Base-by-base conservation (phyloP, 2,888 invertebrate genomes). In the Eupithecia subfuscata region DNA sequence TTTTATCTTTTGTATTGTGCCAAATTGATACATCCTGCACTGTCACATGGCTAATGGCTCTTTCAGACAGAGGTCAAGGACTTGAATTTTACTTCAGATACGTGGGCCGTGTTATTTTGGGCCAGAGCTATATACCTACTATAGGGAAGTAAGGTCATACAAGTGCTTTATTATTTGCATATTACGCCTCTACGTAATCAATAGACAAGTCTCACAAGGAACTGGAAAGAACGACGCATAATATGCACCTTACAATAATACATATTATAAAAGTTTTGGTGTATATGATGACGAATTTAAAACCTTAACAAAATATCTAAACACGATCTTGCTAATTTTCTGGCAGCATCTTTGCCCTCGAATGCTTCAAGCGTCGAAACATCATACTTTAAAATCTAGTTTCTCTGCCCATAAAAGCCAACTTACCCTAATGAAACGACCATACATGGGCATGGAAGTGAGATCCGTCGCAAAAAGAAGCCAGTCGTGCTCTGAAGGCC, bases 401-500 rank as follows among this genome's bases (percentile, higher is more conserved):
- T 78, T 78, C 73, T 65, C 78, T 78, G 72, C 73, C 88, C 86
- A 79, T 88, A 86, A 84, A 87, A 76, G 88, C 81, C 79, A 81
- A 80, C 81, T 82, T 86, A 82, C 85, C 78, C 82, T 86, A 86
- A 86, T 84, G 87, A 86, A 87, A 88, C 89, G 82, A 82, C 85
- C 85, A 84, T 82, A 84, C 84, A 83, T 83, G 85, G 86, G 84
- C 80, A 83, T 85, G 82, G 86, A 85, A 85, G 85, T 86, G 88
- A 88, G 88, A 88, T 86, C 86, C 81, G 80, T 70, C 68, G 78
- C 77, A 91, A 92, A 74, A 77, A 75, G 65, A 89, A 88, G n/a
- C 89, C 88, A 88, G 91, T 89, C 86, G 65, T 86, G 88, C 89
- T 90, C 89, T 88, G 91, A 89, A 90, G 89, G 88, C 88, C 89